Evolutionary conservation across 2,888 invertebrate species (phyloP).

Genomic region (Erebia ligea): DNA sequence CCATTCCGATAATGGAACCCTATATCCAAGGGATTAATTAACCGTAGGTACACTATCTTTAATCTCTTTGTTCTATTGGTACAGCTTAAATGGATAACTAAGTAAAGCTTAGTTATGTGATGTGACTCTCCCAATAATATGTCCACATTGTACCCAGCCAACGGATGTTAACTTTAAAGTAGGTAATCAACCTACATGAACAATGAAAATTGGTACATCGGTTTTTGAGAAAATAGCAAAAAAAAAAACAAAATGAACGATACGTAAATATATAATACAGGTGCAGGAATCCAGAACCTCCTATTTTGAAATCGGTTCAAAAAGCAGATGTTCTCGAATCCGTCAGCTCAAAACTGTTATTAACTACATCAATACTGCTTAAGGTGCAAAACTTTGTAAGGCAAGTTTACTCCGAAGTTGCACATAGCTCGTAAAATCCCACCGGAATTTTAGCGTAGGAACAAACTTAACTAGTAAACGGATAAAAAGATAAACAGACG

Average conservation of each 20-base stretch:
- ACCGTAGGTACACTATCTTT: constrained; percentile 57
- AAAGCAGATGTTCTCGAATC: neutral
- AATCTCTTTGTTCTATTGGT: constrained; percentile 54
- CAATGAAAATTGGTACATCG: too few species aligned
- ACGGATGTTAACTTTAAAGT: neutral
- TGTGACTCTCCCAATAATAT: constrained; percentile 19
- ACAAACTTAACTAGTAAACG: constrained; percentile 3
- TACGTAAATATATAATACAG: too few species aligned
- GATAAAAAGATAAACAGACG: neutral
- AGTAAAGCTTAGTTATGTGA: constrained; percentile 32
- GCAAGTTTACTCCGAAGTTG: neutral
- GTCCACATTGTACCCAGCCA: neutral
- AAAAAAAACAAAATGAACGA: too few species aligned
- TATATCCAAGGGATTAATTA: constrained; percentile 64
- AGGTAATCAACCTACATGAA: too few species aligned
- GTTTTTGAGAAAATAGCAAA: too few species aligned
- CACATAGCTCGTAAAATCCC: neutral
- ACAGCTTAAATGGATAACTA: constrained; percentile 33
- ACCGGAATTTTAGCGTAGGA: neutral
- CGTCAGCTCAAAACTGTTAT: neutral
- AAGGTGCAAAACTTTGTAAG: neutral
- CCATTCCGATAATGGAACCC: constrained; percentile 57
- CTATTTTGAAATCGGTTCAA: neutral
- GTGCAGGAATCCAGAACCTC: too few species aligned
- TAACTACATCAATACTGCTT: neutral